phyloP scores from a whole-genome alignment of 2,888 invertebrate genomes.

The Netelia virgata region DNA sequence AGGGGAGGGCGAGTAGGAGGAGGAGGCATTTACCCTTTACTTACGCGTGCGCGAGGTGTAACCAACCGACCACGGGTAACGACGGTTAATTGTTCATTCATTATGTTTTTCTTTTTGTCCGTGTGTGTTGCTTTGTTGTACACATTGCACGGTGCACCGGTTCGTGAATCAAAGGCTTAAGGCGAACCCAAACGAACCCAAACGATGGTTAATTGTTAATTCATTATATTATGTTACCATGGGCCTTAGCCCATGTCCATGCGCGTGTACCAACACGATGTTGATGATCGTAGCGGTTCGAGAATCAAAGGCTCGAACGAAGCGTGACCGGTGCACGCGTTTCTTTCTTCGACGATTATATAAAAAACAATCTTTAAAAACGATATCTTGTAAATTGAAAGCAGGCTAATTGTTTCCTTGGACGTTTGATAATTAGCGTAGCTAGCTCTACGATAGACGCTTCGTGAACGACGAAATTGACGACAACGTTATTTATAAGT shows the following conservation, averaged over 20 bases:
- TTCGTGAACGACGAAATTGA: too few relatives aligned
- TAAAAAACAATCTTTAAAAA: too few relatives aligned
- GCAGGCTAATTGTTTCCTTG: too few relatives aligned
- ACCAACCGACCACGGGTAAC: conserved; percentile 44
- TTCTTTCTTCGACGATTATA: too few relatives aligned
- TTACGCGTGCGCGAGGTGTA: conserved; percentile 13
- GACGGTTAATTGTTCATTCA: conserved; percentile 52
- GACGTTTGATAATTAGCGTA: too few relatives aligned
- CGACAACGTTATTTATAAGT: too few relatives aligned
- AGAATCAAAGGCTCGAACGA: conserved; percentile 46
- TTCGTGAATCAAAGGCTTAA: conserved; percentile 18
- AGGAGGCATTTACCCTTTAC: background rate
- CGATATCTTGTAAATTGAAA: too few relatives aligned
- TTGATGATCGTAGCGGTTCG: conserved; percentile 14
- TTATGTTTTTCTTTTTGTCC: conserved; percentile 15
- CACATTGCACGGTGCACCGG: conserved; percentile 9
- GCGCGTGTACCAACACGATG: background rate
- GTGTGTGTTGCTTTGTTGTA: background rate
- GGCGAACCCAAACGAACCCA: background rate
- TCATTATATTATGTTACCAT: background rate
- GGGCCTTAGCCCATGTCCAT: background rate
- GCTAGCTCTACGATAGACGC: too few relatives aligned
- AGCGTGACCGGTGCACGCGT: conserved; percentile 16
- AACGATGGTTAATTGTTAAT: background rate
- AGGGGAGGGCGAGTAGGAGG: background rate